Percentiles rank a stretch among this genome's conserved stretches.
Conservation (phyloP, 2,113 vertebrate genomes). For the Neolamprologus ventralis region DNA sequence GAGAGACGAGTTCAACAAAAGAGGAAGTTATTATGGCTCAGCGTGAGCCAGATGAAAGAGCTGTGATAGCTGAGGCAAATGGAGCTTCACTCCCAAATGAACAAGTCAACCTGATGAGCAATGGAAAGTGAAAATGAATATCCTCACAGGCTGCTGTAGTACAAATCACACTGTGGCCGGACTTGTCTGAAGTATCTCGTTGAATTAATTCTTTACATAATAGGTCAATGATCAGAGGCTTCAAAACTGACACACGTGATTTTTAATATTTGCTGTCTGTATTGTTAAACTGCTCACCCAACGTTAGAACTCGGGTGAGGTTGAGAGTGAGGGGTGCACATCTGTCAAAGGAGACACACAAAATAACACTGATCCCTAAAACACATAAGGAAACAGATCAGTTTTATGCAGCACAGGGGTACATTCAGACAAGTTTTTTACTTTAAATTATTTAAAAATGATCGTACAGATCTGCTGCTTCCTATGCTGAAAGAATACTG, state of each 20-base stretch:
- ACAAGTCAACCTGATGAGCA: slow-evolving; percentile 25
- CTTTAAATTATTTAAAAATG: neutral
- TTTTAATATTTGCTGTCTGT: neutral
- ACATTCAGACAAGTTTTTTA: neutral
- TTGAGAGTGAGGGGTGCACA: neutral
- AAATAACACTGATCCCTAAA: neutral
- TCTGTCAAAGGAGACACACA: neutral
- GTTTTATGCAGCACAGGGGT: neutral
- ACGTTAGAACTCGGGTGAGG: accelerated
- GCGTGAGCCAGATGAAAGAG: slow-evolving; percentile 30
- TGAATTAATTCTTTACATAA: neutral
- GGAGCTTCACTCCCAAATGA: slow-evolving; percentile 12
- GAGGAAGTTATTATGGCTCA: slow-evolving; percentile 32
- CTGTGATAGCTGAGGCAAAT: slow-evolving; percentile 20
- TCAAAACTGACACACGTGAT: neutral
- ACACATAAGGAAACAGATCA: neutral
- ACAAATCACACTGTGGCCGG: neutral
- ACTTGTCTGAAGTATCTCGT: neutral
- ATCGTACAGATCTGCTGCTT: neutral
- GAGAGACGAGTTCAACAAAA: slow-evolving; percentile 14
- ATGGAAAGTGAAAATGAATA: neutral
- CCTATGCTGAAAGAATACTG: neutral
- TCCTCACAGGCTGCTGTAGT: neutral
- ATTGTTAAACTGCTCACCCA: neutral
- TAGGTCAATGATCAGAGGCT: neutral